These are phyloP conservation scores for Caradrina kadenii DNA, from an alignment of 2,888 invertebrate genomes.

Conservation along the genomic window DNA sequence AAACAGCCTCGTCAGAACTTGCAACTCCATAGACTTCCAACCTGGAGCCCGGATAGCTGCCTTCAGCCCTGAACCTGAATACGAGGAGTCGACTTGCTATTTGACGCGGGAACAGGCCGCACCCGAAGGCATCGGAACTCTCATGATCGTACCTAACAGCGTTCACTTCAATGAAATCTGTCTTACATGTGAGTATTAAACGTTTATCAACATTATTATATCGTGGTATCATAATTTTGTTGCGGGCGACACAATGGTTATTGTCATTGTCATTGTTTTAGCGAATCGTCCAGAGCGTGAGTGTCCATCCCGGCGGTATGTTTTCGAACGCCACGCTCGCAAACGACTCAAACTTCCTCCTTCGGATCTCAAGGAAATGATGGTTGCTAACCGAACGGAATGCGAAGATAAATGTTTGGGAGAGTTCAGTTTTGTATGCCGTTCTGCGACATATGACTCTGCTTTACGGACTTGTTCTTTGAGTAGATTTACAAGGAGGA, in stretches of 20 bases:
- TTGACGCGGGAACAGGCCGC: constrained; percentile 96
- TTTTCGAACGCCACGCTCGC: constrained; percentile 96
- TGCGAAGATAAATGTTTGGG: constrained; percentile 97
- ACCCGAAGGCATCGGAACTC: constrained; percentile 96
- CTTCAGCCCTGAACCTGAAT: constrained; percentile 95
- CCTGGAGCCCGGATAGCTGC: constrained; percentile 96
- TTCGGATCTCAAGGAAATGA: constrained; percentile 96
- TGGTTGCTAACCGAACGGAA: constrained; percentile 96
- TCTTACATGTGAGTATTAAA: constrained; percentile 93
- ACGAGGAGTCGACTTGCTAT: constrained; percentile 97
- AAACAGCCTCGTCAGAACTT: constrained; percentile 95
- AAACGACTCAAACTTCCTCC: constrained; percentile 95
- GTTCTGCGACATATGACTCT: constrained; percentile 96
- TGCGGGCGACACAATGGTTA: constrained; percentile 34
- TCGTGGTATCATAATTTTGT: constrained; percentile 8
- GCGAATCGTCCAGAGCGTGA: constrained; percentile 96
- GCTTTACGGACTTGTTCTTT: constrained; percentile 94
- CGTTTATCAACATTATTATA: constrained; percentile 37
- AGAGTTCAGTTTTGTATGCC: constrained; percentile 96
- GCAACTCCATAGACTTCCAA: constrained; percentile 97
- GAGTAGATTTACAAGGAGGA: constrained; percentile 95
- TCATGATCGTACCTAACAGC: constrained; percentile 97
- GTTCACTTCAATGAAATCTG: constrained; percentile 98
- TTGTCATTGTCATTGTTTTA: constrained; percentile 67
- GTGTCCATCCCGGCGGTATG: constrained; percentile 96